phyloP scores from a whole-genome alignment of 2,888 invertebrate species.

The Tachina fera region DNA sequence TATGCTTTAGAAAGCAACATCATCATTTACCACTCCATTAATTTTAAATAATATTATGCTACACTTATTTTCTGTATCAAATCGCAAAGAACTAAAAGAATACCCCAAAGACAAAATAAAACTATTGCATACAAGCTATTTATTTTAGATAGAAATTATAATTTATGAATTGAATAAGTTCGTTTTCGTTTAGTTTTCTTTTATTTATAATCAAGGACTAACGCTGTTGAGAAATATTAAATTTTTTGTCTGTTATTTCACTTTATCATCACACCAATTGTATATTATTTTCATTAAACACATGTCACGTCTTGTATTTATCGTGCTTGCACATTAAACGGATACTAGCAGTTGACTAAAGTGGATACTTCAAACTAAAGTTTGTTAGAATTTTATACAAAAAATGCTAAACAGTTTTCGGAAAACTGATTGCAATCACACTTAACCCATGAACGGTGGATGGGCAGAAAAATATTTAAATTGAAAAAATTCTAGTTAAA shows the following conservation, averaged over 20 bases:
- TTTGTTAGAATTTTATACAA: too few species aligned
- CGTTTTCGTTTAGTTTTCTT: not conserved
- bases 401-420: too few species aligned
- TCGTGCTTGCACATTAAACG: not conserved
- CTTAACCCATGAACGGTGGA: too few species aligned
- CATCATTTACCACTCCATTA: too few species aligned
- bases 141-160: not conserved
- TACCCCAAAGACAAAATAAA: not conserved
- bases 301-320: slow-evolving; percentile 1
- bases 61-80: too few species aligned
- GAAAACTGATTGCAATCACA: too few species aligned
- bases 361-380: too few species aligned
- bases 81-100: not conserved
- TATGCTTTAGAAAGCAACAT: too few species aligned
- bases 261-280: not conserved
- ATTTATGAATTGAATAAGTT: not conserved
- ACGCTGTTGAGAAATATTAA: not conserved
- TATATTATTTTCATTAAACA: not conserved
- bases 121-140: not conserved
- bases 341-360: too few species aligned
- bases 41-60: too few species aligned
- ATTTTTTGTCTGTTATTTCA: not conserved
- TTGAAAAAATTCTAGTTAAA: too few species aligned
- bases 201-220: not conserved
- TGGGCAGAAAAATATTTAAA: too few species aligned